phyloP scores from a whole-genome alignment of 2,797 vertebrate genomes.

The Microhierax caerulescens region DNA sequence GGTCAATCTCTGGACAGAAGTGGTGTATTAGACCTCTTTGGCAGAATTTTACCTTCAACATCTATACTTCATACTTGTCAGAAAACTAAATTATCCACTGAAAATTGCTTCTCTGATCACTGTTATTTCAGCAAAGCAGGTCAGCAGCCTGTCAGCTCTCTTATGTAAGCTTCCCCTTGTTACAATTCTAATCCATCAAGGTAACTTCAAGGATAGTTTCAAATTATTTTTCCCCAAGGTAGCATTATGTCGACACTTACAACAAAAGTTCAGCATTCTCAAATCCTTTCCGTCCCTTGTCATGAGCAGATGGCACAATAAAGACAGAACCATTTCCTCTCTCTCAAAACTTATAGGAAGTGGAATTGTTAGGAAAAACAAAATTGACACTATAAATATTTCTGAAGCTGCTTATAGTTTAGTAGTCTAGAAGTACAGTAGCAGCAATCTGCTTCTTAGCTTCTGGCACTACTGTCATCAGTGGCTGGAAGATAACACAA shows the following conservation, averaged over 20 bases:
- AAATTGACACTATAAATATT: background rate
- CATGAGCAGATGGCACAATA: conserved; percentile 30
- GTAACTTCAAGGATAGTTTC: conserved; percentile 33
- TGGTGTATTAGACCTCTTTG: background rate
- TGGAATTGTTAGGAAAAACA: background rate
- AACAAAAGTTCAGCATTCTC: background rate
- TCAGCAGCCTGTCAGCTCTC: conserved; percentile 22
- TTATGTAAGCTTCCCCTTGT: background rate
- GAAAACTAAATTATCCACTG: conserved; percentile 38
- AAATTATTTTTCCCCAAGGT: conserved; percentile 31
- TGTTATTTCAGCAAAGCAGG: conserved; percentile 42
- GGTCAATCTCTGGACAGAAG: background rate
- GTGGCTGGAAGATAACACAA: background rate
- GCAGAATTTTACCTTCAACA: background rate
- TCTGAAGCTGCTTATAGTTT: background rate
- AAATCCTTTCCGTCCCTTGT: background rate
- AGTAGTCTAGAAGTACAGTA: background rate
- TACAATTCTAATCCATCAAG: conserved; percentile 23
- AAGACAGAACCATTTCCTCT: background rate
- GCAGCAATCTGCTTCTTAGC: background rate
- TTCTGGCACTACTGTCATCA: background rate
- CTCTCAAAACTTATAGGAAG: background rate
- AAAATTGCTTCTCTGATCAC: conserved; percentile 36
- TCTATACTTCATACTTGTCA: background rate
- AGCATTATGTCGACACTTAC: background rate